These are phyloP conservation scores for Ameiurus melas DNA, from an alignment of 2,113 vertebrate genomes.

Conservation along the genomic window DNA sequence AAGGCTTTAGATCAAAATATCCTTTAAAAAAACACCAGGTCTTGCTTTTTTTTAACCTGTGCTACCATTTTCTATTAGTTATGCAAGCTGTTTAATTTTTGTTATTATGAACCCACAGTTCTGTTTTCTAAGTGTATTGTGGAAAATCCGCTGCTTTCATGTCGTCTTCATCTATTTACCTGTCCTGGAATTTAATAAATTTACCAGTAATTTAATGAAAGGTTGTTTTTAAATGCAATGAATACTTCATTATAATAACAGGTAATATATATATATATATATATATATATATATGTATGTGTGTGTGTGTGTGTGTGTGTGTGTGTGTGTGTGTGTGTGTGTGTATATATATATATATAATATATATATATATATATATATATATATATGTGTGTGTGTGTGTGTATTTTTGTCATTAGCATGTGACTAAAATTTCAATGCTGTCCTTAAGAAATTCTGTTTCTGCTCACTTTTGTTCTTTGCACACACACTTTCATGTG, in stretches of 20 bases:
- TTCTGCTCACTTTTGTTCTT: conserved; percentile 2
- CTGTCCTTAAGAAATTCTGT: conserved; percentile 1
- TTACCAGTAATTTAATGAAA: not conserved
- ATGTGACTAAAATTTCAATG: not conserved
- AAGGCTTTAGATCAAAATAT: not conserved
- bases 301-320: too few species aligned
- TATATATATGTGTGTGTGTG: too few species aligned
- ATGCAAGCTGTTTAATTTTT: not conserved
- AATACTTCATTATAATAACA: not conserved
- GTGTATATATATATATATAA: too few species aligned
- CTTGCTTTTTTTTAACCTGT: not conserved
- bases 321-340: too few species aligned
- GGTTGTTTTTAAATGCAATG: not conserved
- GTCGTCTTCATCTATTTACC: conserved; percentile 2
- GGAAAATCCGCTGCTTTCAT: not conserved
- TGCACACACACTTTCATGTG: conserved; percentile 3
- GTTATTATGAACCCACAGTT: conserved; percentile 1
- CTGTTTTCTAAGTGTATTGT: conserved; percentile 14
- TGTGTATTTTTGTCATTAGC: not conserved
- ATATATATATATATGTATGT: not conserved
- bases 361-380: too few species aligned
- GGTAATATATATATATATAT: not conserved
- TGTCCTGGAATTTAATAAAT: not conserved
- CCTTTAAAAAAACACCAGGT: conserved; percentile 25
- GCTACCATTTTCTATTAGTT: not conserved